phyloP scores from a whole-genome alignment of 2,113 vertebrate genomes.

The Copsychus sechellarum region DNA sequence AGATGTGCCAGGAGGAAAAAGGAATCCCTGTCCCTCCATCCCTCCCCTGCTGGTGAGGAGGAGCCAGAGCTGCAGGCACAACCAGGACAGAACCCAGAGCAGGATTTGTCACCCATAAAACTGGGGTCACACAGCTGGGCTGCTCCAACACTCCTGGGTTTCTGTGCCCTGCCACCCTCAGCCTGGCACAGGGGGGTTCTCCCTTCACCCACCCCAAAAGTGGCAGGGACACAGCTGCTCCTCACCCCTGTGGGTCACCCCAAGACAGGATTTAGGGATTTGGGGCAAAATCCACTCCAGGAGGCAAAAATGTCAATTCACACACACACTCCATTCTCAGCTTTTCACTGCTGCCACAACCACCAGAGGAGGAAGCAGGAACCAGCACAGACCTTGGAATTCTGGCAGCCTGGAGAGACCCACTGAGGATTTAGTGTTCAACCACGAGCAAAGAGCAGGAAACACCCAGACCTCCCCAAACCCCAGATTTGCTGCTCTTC shows the following conservation, averaged over 20 bases:
- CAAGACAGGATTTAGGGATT: accelerated
- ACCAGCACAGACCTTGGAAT: background rate
- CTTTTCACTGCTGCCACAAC: background rate
- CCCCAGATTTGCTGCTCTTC: too few species aligned
- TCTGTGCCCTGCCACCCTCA: accelerated
- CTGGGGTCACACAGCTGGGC: background rate
- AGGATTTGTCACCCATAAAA: accelerated
- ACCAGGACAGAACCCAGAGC: background rate
- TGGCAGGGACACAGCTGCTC: background rate
- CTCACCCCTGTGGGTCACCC: accelerated
- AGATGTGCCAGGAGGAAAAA: background rate
- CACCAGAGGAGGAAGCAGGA: background rate
- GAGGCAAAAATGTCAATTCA: accelerated
- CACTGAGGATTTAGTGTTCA: background rate
- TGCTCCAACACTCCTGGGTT: background rate
- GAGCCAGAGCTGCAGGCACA: background rate
- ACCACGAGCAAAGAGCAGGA: background rate
- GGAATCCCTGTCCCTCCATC: background rate
- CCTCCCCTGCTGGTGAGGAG: background rate
- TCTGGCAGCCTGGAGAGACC: background rate
- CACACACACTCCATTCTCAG: background rate
- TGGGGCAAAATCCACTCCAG: background rate
- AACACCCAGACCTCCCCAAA: background rate
- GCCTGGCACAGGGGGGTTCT: accelerated
- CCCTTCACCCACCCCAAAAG: accelerated